Base-by-base conservation (phyloP, 2,888 invertebrate species). In the Chesias legatella region DNA sequence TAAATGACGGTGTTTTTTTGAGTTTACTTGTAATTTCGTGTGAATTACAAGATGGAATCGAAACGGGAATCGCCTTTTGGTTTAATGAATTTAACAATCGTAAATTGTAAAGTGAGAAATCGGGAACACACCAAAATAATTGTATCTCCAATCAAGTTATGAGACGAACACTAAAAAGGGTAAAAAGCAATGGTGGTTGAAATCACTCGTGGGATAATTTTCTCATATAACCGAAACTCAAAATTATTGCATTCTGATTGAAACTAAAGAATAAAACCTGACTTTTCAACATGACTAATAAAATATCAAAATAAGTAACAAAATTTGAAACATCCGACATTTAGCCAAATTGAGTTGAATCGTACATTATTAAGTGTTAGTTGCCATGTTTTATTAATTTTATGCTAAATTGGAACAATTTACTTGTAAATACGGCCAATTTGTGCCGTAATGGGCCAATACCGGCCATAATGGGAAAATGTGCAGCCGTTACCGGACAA, bases 341-440 rank as follows among this genome's bases (percentile, higher is more conserved):
- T 34, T n/a, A 29, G 10, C 24, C n/a, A 28, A 32, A 33, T 39
- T 17, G 24, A 27, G 23, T 35, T 32, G 11, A 25, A 36, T 21
- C 20, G 9, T 10, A n/a, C 11, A 9, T 24, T 56, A 58, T 59
- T 44, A 56, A 44, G 60, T 63, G 60, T 56, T 60, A 60, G 58
- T 56, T 52, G 45, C 43, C 53, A 50, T 35, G 43, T 58, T 53
- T 50, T 56, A 59, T 59, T 63, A 60, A 63, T 59, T 54, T 62
- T 49, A 58, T 59, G 60, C 48, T 58, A 56, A 65, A 62, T 44
- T 44, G 53, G 44, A 43, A 28, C 59, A 43, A 43, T 60, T 63
- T 57, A 44, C 53, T 58, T 58, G 55, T 58, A 57, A 63, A 59
- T 53, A 52, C 36, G 38, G 48, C 46, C 56, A 60, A 58, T 56